phyloP scores from a whole-genome alignment of 2,113 vertebrate species.

The Ceyx melanurus region DNA sequence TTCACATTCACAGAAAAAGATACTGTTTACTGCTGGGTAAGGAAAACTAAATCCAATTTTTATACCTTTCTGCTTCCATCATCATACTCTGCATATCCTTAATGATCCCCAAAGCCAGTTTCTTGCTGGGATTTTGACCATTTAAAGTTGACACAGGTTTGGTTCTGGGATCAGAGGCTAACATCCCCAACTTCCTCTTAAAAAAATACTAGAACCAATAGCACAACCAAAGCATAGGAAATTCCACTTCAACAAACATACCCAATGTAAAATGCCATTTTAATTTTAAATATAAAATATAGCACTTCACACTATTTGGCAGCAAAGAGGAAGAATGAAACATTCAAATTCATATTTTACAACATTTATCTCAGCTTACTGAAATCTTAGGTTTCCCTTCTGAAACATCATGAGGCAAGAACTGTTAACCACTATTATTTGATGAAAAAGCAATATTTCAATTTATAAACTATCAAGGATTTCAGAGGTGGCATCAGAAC shows the following conservation, averaged over 20 bases:
- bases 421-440: background rate
- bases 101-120: background rate
- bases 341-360: background rate
- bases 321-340: background rate
- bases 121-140: background rate
- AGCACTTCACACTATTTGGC: background rate
- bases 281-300: background rate
- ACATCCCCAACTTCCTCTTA: accelerated
- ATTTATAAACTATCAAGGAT: background rate
- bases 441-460: background rate
- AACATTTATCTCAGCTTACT: background rate
- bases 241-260: background rate
- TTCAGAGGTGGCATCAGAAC: background rate
- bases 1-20: background rate
- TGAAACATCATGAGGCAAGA: background rate
- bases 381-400: background rate
- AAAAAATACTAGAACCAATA: background rate
- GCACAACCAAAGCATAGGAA: background rate
- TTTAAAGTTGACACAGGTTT: background rate
- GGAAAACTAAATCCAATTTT: background rate
- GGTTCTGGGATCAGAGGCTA: background rate
- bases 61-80: background rate
- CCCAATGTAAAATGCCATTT: background rate
- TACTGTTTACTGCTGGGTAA: background rate
- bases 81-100: background rate